phyloP scores from a whole-genome alignment of 2,888 invertebrate genomes.

The Epinotia bilunana region DNA sequence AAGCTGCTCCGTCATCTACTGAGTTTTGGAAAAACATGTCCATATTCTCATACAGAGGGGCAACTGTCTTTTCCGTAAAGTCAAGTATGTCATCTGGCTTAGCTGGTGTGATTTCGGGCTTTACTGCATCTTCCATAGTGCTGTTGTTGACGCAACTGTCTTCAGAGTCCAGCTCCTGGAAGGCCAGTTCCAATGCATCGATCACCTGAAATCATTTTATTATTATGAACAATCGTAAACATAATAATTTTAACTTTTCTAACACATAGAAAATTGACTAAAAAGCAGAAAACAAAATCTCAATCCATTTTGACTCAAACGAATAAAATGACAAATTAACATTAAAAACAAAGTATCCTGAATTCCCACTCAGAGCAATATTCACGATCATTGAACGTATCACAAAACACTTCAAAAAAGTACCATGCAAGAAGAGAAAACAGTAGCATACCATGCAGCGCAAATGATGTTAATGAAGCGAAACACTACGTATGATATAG shows the following conservation, averaged over 20 bases:
- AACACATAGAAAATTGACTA: constrained; percentile 9
- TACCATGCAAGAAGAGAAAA: constrained; percentile 49
- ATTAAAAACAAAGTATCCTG: constrained; percentile 1
- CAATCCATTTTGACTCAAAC: constrained; percentile 1
- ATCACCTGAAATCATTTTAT: constrained; percentile 75
- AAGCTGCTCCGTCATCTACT: constrained; percentile 66
- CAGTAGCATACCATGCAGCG: constrained; percentile 61
- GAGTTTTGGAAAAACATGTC: constrained; percentile 82
- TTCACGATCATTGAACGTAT: background rate
- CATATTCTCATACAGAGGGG: constrained; percentile 86
- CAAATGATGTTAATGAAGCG: constrained; percentile 70
- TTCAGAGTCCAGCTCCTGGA: constrained; percentile 86
- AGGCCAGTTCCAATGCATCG: constrained; percentile 86
- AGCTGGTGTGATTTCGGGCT: constrained; percentile 46
- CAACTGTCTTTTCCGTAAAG: constrained; percentile 69
- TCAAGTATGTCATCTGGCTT: constrained; percentile 56
- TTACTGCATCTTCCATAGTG: constrained; percentile 75
- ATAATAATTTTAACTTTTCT: background rate
- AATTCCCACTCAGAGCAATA: background rate
- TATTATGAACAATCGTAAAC: background rate
- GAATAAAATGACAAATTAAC: background rate
- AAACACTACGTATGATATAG: constrained; percentile 55
- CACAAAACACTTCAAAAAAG: constrained; percentile 27
- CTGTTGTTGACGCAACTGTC: constrained; percentile 60
- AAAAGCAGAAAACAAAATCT: constrained; percentile 32